Percentiles rank a stretch among this genome's conserved stretches.
phyloP scores from a whole-genome alignment of 2,888 invertebrate species.

The Apomyelois bistriatella region DNA sequence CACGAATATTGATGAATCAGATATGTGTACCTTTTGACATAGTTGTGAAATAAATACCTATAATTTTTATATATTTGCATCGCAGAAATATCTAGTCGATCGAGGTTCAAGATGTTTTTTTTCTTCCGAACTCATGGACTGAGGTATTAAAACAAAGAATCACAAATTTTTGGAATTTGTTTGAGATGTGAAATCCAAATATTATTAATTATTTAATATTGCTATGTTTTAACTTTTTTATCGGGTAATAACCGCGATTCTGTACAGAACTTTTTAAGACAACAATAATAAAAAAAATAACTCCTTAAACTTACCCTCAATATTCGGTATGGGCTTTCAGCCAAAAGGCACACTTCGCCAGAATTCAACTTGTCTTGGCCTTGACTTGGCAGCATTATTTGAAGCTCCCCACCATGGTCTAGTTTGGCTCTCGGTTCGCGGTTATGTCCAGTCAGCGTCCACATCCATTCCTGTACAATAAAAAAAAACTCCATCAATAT shows the following conservation, averaged over 20 bases:
- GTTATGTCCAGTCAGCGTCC: constrained; percentile 46
- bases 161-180: no score
- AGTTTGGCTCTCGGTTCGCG: constrained; percentile 41
- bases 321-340: constrained; percentile 87
- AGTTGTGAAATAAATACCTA: not conserved
- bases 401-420: constrained; percentile 71
- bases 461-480: constrained; percentile 68
- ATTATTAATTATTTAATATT: no score
- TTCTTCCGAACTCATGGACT: no score
- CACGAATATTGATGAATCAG: not conserved
- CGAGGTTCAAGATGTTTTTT: no score
- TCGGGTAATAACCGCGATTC: no score
- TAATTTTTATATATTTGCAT: no score
- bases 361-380: constrained; percentile 39
- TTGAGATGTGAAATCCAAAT: no score
- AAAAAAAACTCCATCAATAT: not conserved
- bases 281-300: no score
- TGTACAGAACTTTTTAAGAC: no score
- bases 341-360: constrained; percentile 85
- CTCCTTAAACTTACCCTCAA: constrained; percentile 81
- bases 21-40: not conserved
- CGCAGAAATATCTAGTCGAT: no score
- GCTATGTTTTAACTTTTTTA: no score
- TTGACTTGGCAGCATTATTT: constrained; percentile 75
- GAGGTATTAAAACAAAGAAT: no score